Percentiles rank a stretch among this genome's conserved stretches.
phyloP scores from a whole-genome alignment of 2,113 vertebrate genomes.

The Talpa occidentalis region DNA sequence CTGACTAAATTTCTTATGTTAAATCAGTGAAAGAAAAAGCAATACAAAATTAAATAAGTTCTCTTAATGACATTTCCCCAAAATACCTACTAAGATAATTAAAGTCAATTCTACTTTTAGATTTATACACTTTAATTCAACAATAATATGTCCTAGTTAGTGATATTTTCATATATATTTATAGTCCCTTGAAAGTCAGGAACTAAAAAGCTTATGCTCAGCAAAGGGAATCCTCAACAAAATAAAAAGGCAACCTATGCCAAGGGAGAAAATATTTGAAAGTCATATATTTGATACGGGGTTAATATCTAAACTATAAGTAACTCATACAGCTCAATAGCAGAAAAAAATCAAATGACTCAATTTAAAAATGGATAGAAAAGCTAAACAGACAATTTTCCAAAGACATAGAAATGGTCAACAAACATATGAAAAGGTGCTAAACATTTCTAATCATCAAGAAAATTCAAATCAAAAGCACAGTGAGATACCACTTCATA shows the following conservation, averaged over 20 bases:
- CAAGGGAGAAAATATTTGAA: neutral
- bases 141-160: neutral
- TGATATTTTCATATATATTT: neutral
- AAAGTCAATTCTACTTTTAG: neutral
- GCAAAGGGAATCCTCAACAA: neutral
- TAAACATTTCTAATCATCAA: neutral
- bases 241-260: neutral
- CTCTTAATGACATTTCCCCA: neutral
- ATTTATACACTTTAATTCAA: slow-evolving; percentile 20
- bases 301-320: neutral
- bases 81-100: neutral
- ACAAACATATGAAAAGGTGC: neutral
- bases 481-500: neutral
- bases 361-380: neutral
- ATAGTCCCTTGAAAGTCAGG: neutral
- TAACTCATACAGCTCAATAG: neutral
- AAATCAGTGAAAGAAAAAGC: slow-evolving; percentile 3
- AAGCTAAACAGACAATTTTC: neutral
- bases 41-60: neutral
- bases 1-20: neutral
- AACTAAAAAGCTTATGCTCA: neutral
- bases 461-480: neutral
- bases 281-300: neutral
- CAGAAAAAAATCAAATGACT: neutral
- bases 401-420: neutral